Conservation (phyloP, 2,888 invertebrate genomes). For the Urechis unicinctus region DNA sequence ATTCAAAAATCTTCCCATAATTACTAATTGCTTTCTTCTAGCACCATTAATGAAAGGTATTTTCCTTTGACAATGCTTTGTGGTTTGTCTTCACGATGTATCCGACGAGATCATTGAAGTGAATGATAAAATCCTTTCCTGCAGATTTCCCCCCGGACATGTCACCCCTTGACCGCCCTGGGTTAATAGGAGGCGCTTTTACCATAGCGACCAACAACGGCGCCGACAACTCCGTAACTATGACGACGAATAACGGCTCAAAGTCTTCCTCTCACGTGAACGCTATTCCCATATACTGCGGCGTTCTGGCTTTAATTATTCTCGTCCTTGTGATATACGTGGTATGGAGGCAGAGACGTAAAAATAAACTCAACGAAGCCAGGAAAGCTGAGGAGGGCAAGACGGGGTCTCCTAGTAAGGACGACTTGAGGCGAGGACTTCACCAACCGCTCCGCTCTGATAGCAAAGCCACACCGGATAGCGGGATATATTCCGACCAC, state of each 20-base stretch:
- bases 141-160: background rate
- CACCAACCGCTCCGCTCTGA: background rate
- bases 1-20: background rate
- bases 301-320: slow-evolving; percentile 39
- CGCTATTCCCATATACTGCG: slow-evolving; percentile 45
- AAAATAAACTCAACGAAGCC: background rate
- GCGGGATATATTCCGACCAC: background rate
- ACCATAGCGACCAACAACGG: background rate
- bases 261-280: slow-evolving; percentile 11
- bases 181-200: background rate
- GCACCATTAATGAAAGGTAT: no score
- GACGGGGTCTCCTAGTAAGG: background rate
- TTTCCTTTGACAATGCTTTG: no score
- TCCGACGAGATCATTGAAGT: background rate
- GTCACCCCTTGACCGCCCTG: background rate
- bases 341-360: slow-evolving; percentile 9
- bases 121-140: background rate
- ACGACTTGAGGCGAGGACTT: background rate
- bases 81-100: no score
- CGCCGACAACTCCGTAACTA: background rate
- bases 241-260: background rate
- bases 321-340: slow-evolving; percentile 44
- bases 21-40: background rate
- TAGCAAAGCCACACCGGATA: no score
- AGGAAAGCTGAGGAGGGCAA: background rate